These are phyloP conservation scores for Ceratina calcarata DNA, from an alignment of 1,140 invertebrate species.

Conservation along the genomic window DNA sequence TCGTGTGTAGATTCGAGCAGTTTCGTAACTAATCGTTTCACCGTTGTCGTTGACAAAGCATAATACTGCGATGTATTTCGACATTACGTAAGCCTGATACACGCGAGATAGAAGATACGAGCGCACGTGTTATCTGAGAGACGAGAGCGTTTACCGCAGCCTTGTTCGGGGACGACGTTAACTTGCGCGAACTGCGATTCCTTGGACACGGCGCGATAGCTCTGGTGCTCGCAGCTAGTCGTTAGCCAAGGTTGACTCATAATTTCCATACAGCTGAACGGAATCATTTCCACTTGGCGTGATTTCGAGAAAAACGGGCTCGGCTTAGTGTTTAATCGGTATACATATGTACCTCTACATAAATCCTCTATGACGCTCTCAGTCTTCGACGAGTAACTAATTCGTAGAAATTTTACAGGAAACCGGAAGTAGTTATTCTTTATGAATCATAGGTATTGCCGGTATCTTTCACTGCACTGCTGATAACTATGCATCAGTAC, in stretches of 20 bases:
- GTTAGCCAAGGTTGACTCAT: slow-evolving; percentile 16
- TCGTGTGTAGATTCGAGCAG: background rate
- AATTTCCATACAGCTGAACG: background rate
- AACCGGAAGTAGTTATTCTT: background rate
- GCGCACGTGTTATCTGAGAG: slow-evolving; percentile 45
- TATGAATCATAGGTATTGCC: background rate
- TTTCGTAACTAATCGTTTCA: slow-evolving; percentile 37
- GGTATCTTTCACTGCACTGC: background rate
- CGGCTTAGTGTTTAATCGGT: background rate
- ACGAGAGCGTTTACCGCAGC: slow-evolving; percentile 50
- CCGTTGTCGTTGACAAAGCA: slow-evolving; percentile 41
- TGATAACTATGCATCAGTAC: slow-evolving; percentile 2
- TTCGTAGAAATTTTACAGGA: background rate
- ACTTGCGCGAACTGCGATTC: slow-evolving; percentile 20
- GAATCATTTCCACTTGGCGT: background rate
- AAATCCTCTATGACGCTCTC: too few relatives aligned
- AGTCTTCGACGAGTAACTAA: background rate
- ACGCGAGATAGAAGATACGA: slow-evolving; percentile 36
- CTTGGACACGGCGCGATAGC: slow-evolving; percentile 21
- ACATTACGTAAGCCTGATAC: slow-evolving; percentile 47
- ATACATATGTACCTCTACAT: too few relatives aligned
- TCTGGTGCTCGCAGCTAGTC: slow-evolving; percentile 2
- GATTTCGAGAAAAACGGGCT: slow-evolving; percentile 19
- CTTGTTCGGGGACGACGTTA: slow-evolving; percentile 31
- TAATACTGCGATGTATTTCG: slow-evolving; percentile 21